Evolutionary conservation across 2,797 vertebrate genomes (phyloP).

Genomic region (Agapornis canus): DNA sequence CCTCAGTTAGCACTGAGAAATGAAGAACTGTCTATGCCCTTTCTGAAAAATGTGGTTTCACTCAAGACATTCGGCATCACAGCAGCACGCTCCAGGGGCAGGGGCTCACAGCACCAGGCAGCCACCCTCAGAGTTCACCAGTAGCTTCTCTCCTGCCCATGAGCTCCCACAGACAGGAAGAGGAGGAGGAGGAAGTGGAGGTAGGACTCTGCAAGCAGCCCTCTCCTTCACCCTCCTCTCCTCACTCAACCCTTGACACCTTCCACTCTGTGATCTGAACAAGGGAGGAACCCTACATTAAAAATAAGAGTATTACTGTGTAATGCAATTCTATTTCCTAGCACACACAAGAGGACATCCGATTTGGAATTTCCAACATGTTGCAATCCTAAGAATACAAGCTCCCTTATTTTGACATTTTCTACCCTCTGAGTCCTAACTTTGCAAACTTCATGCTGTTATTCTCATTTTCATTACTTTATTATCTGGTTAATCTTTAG

Average conservation of each 20-base stretch:
- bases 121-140: background rate
- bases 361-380: background rate
- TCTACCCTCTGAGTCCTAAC: background rate
- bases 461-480: background rate
- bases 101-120: background rate
- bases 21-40: fast-evolving
- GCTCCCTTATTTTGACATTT: background rate
- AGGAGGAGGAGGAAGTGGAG: background rate
- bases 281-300: background rate
- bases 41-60: background rate
- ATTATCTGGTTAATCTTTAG: background rate
- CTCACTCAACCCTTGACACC: fast-evolving
- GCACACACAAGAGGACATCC: background rate
- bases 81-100: fast-evolving
- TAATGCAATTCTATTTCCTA: background rate
- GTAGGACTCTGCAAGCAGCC: background rate
- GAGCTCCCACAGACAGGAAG: background rate
- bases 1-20: background rate
- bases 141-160: background rate
- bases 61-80: background rate
- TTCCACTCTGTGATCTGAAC: background rate
- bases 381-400: background rate
- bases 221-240: background rate
- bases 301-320: background rate
- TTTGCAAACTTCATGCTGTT: background rate